Conservation (phyloP, 2,113 vertebrate species). For the Proteles cristata region DNA sequence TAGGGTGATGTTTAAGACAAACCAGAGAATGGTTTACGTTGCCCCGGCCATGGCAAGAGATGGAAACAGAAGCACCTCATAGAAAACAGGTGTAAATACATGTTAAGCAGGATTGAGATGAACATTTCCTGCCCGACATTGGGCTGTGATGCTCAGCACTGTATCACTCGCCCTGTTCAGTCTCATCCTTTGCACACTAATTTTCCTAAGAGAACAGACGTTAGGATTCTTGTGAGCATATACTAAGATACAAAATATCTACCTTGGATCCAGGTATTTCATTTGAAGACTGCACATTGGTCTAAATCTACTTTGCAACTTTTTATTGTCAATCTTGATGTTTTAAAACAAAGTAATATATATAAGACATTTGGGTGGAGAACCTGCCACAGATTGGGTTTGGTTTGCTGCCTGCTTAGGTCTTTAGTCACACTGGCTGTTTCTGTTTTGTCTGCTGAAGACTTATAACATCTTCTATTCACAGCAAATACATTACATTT, state of each 20-base stretch:
- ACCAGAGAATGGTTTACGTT: background rate
- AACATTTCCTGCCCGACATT: accelerated
- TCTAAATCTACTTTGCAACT: background rate
- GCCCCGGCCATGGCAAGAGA: background rate
- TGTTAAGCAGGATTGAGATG: background rate
- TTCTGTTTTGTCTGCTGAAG: background rate
- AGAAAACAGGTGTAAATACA: accelerated
- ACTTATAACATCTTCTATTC: background rate
- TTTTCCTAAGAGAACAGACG: background rate
- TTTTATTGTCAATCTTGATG: background rate
- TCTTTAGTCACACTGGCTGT: background rate
- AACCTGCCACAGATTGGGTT: background rate
- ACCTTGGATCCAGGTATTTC: accelerated
- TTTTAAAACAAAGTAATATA: background rate
- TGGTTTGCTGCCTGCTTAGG: background rate
- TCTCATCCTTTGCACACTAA: accelerated
- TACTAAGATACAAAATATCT: background rate
- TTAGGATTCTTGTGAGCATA: background rate
- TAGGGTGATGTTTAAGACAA: no score
- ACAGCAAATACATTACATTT: background rate
- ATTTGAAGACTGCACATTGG: background rate
- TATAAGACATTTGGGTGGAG: background rate
- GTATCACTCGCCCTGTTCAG: accelerated
- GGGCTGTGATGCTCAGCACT: accelerated
- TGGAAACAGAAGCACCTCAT: background rate